phyloP scores from a whole-genome alignment of 2,888 invertebrate species.

The Himalopsyche anomala region DNA sequence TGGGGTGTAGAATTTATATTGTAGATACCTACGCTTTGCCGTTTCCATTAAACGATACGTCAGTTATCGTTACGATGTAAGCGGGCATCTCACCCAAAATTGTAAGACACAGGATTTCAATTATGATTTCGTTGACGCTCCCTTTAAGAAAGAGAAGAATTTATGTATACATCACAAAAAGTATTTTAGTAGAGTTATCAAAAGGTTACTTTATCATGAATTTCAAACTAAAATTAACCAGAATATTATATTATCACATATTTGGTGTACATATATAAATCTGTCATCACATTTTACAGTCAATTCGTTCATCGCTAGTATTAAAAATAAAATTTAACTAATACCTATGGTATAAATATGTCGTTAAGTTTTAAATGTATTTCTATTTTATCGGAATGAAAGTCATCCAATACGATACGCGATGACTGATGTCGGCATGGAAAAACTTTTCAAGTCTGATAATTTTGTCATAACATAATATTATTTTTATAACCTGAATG shows the following conservation, averaged over 20 bases:
- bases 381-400: not conserved
- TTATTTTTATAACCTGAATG: not conserved
- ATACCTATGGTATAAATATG: not conserved
- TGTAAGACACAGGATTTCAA: conserved; percentile 43
- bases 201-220: no score
- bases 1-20: not conserved
- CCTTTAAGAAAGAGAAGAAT: not conserved
- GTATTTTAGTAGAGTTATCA: no score
- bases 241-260: not conserved
- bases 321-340: not conserved
- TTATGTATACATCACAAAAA: not conserved
- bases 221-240: no score
- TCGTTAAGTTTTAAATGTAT: not conserved
- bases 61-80: conserved; percentile 27
- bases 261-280: not conserved
- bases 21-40: conserved; percentile 5
- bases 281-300: not conserved
- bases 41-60: conserved; percentile 36
- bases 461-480: conserved; percentile 15
- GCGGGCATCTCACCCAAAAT: not conserved
- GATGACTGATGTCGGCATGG: conserved; percentile 27
- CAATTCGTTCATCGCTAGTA: not conserved
- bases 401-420: not conserved
- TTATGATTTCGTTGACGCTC: conserved; percentile 20
- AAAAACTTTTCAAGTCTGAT: not conserved